Evolutionary conservation across 2,888 invertebrate genomes (phyloP).

Genomic region (Drosophila eohydei): DNA sequence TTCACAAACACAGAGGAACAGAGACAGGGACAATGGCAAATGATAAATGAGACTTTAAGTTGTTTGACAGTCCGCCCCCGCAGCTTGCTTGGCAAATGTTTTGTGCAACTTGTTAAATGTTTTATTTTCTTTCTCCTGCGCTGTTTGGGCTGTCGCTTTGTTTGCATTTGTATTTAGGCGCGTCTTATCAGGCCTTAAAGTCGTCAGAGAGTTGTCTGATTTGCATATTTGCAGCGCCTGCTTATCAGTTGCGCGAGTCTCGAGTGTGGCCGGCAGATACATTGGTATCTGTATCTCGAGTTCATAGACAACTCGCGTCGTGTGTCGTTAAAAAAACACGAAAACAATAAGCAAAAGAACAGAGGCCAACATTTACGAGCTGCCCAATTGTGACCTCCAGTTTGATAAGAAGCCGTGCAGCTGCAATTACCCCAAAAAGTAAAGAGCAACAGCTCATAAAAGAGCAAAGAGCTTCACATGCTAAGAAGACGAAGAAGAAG

Average conservation of each 20-base stretch:
- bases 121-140: constrained; percentile 25
- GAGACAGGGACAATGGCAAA: constrained; percentile 38
- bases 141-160: constrained; percentile 21
- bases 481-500: neutral
- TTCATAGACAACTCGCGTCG: constrained; percentile 30
- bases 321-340: constrained; percentile 26
- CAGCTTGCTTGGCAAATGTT: constrained; percentile 33
- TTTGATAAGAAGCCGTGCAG: constrained; percentile 60
- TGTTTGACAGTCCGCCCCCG: constrained; percentile 72
- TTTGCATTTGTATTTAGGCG: constrained; percentile 50
- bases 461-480: constrained; percentile 14
- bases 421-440: constrained; percentile 48
- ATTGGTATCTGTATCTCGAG: constrained; percentile 55
- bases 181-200: constrained; percentile 64
- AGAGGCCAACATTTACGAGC: constrained; percentile 47
- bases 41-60: constrained; percentile 84
- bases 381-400: constrained; percentile 46
- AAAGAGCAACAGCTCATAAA: constrained; percentile 62
- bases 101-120: constrained; percentile 60
- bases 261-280: constrained; percentile 34
- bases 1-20: constrained; percentile 19
- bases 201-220: constrained; percentile 72
- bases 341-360: neutral
- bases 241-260: constrained; percentile 37
- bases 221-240: constrained; percentile 49